Conservation (phyloP, 2,113 vertebrate genomes). For the Gadus macrocephalus region DNA sequence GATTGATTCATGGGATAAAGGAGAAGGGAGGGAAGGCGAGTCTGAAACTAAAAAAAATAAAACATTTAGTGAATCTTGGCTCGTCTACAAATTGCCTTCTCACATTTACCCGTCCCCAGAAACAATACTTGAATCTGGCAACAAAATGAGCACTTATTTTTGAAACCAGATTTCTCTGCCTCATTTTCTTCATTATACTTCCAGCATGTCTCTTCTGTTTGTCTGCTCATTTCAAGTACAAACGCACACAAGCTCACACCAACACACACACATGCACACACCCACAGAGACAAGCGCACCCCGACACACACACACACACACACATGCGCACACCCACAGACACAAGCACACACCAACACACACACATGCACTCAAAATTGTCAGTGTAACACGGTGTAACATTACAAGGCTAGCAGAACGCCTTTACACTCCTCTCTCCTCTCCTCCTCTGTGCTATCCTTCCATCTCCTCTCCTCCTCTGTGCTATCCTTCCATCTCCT, state of each 20-base stretch:
- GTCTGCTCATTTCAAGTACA: constrained; percentile 6
- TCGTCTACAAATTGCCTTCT: constrained; percentile 36
- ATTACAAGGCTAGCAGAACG: not conserved
- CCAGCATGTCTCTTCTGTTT: not conserved
- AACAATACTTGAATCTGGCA: constrained; percentile 30
- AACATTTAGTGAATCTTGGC: constrained; percentile 9
- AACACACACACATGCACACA: not conserved
- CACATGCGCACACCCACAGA: constrained; percentile 1
- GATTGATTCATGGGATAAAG: constrained; percentile 38
- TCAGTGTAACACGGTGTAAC: not conserved
- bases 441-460: too few species aligned
- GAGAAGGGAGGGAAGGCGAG: constrained; percentile 5
- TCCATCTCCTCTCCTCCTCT: too few species aligned
- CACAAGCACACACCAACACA: not conserved
- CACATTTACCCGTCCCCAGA: constrained; percentile 2
- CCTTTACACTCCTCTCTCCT: too few species aligned
- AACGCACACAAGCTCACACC: constrained; percentile 8
- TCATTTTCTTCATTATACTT: constrained; percentile 33
- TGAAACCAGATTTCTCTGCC: constrained; percentile 34
- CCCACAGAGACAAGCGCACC: not conserved
- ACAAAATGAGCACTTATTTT: constrained; percentile 45
- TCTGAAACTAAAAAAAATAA: constrained; percentile 11
- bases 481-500: too few species aligned
- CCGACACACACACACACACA: not conserved
- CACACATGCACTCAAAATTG: not conserved